Base-by-base conservation (phyloP, 2,888 invertebrate species). In the Pachydiplax longipennis region DNA sequence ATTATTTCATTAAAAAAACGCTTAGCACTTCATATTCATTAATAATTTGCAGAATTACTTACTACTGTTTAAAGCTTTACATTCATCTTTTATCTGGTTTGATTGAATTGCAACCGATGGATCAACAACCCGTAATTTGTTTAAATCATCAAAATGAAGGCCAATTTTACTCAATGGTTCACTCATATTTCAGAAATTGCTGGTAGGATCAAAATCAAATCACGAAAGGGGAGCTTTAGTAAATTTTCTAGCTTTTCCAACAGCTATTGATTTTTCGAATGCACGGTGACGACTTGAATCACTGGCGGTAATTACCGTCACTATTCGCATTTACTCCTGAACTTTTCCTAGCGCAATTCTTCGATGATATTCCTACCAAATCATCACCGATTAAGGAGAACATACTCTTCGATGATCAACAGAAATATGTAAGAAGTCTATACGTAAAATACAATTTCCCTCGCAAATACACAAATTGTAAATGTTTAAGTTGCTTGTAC, bases 1-100 rank as follows among this genome's bases (percentile, higher is more conserved):
- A 22, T n/a, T 2, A 65, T n/a, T 65, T 65, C 13, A 25, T n/a
- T 6, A n/a, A 65, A 0, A 5, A 25, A 65, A 25, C n/a, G 10
- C 6, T 65, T 25, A 65, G 65, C 44, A 65, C n/a, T n/a, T 3
- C n/a, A 8, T n/a, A n/a, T 8, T 4, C 25, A 1, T n/a, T 8
- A 6, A 65, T 31, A 25, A 12, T 13, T 31, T 25, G 1, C n/a
- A 31, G 3, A 1, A 31, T 8, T 35, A 83, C 83, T 83, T 35
- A 83, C 83, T 83, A 18, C 44, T 22, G 18, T 31, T 58, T 13
- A 83, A 83, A 13, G 58, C 58, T 83, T 58, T 83, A 35, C 83
- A 44, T 83, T 83, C 83, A 58, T 83, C 83, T 83, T 83, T 83
- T 53, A 83, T 31, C 18, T 83, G 83, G 22, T 58, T 83, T 31